Percentiles rank a stretch among this genome's conserved stretches.
These are phyloP conservation scores for Acrossocheilus fasciatus DNA, from an alignment of 2,797 vertebrate species.

Conservation along the genomic window DNA sequence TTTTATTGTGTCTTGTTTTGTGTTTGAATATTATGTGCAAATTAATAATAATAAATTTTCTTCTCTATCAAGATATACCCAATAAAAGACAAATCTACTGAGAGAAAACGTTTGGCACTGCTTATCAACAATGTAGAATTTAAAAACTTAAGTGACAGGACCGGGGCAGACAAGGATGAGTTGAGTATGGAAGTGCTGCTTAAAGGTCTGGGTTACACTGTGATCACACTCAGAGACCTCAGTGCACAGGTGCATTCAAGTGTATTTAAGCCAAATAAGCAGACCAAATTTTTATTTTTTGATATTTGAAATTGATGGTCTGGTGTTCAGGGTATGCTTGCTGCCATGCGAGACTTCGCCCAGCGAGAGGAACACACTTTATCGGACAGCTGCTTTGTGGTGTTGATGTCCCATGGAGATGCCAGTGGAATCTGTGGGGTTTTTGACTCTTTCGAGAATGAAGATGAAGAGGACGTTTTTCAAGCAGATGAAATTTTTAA, in stretches of 20 bases:
- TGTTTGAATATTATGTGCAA: not conserved
- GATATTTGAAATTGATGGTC: not conserved
- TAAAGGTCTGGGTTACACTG: conserved; percentile 47
- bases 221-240: conserved; percentile 56
- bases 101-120: conserved; percentile 54
- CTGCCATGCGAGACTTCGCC: conserved; percentile 69
- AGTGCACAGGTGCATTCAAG: conserved; percentile 46
- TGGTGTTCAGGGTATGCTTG: conserved; percentile 68
- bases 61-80: conserved; percentile 46
- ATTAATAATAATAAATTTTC: not conserved
- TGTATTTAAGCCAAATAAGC: not conserved
- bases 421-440: conserved; percentile 70
- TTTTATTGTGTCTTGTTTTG: not conserved
- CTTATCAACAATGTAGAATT: conserved; percentile 62
- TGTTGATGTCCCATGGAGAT: conserved; percentile 80
- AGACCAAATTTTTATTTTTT: not conserved
- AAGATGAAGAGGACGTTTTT: conserved; percentile 63
- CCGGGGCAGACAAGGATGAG: conserved; percentile 55
- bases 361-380: conserved; percentile 65
- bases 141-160: not conserved
- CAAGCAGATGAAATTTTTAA: conserved; percentile 63
- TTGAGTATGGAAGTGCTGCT: conserved; percentile 45
- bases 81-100: conserved; percentile 40
- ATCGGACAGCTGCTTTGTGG: conserved; percentile 81
- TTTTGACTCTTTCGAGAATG: not conserved